phyloP scores from a whole-genome alignment of 2,888 invertebrate species.

The Schizotus pectinicornis region DNA sequence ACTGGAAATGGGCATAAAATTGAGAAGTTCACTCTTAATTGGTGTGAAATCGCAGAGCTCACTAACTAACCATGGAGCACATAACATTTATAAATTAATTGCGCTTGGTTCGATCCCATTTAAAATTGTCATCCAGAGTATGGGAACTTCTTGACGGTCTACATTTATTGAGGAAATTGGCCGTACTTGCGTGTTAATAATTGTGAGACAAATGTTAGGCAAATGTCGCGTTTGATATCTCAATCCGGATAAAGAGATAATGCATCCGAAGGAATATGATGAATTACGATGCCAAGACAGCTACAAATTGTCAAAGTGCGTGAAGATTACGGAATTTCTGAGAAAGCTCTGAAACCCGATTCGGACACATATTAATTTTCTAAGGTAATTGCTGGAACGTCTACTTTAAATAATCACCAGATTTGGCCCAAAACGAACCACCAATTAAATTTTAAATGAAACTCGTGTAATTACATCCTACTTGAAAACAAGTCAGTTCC shows the following conservation, averaged over 20 bases:
- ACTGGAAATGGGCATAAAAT: conserved; percentile 22
- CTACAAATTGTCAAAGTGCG: conserved; percentile 28
- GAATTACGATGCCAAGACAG: conserved; percentile 13
- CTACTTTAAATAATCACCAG: conserved; percentile 25
- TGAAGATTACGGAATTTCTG: conserved; percentile 22
- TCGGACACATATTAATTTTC: conserved; percentile 24
- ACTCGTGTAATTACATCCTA: conserved; percentile 9
- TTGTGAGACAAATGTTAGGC: conserved; percentile 9
- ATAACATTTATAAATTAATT: too few relatives aligned
- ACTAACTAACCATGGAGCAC: neutral
- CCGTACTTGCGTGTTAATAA: conserved; percentile 11
- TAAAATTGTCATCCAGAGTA: too few relatives aligned
- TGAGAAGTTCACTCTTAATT: conserved; percentile 17
- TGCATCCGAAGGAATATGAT: conserved; percentile 13
- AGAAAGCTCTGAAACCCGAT: conserved; percentile 15
- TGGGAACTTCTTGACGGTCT: too few relatives aligned
- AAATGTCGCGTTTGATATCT: conserved; percentile 20
- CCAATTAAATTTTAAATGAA: conserved; percentile 17
- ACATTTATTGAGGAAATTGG: conserved; percentile 3
- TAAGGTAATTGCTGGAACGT: conserved; percentile 30
- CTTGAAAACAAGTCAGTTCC: neutral
- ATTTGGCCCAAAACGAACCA: conserved; percentile 13
- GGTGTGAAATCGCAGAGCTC: conserved; percentile 13
- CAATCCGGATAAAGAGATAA: conserved; percentile 6
- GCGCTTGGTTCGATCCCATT: too few relatives aligned